These are phyloP conservation scores for Charina bottae DNA, from an alignment of 2,113 vertebrate species.

Conservation along the genomic window DNA sequence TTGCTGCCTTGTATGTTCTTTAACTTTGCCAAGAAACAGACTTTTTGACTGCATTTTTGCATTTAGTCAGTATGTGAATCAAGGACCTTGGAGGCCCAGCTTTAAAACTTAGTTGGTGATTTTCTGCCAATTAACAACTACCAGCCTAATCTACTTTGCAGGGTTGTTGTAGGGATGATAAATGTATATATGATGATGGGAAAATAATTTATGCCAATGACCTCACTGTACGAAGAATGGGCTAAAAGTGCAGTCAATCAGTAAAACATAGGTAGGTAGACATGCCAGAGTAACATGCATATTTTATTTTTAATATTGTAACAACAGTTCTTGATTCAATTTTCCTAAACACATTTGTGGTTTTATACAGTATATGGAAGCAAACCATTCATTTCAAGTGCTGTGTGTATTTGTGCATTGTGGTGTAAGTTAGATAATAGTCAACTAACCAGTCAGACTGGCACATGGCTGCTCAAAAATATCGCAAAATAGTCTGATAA, in stretches of 20 bases:
- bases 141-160: not conserved
- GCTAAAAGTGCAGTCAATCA: not conserved
- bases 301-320: not conserved
- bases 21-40: not conserved
- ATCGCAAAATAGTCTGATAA: not conserved
- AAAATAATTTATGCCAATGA: not conserved
- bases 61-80: not conserved
- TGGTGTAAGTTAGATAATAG: not conserved
- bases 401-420: not conserved
- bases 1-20: not conserved
- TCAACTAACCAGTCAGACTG: not conserved
- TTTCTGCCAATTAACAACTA: not conserved
- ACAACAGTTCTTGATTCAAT: not conserved
- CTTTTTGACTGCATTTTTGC: not conserved
- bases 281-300: not conserved
- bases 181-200: not conserved
- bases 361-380: not conserved
- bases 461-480: not conserved
- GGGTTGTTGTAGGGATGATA: not conserved
- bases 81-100: not conserved
- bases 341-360: not conserved
- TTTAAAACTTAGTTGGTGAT: not conserved
- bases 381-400: not conserved
- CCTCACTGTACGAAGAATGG: not conserved
- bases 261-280: not conserved